Evolutionary conservation across 2,113 vertebrate genomes (phyloP).

Genomic region (Propithecus coquereli): DNA sequence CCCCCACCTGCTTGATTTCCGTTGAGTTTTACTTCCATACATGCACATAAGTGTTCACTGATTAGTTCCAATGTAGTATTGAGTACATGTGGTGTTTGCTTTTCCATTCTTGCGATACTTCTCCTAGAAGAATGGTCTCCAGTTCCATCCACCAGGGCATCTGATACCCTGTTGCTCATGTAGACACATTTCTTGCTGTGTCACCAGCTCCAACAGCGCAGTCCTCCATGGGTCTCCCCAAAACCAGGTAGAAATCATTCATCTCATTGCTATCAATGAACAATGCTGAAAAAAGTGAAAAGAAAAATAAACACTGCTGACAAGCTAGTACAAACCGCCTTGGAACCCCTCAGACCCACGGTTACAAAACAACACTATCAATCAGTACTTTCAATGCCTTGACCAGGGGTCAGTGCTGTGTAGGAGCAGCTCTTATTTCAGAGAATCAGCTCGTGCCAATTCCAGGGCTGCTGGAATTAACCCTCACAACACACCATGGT

Average conservation of each 20-base stretch:
- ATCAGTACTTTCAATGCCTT: not conserved
- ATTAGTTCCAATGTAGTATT: too few relatives aligned
- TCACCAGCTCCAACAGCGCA: not conserved
- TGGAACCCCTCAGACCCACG: not conserved
- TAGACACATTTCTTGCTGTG: not conserved
- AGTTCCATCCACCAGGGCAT: too few relatives aligned
- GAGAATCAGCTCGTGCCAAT: not conserved
- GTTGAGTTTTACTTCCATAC: too few relatives aligned
- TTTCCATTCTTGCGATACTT: too few relatives aligned
- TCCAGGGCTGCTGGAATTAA: not conserved
- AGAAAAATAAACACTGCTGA: not conserved
- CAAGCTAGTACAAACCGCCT: not conserved
- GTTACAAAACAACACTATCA: not conserved
- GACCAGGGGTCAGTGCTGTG: not conserved
- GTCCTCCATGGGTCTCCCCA: not conserved
- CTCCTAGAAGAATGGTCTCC: too few relatives aligned
- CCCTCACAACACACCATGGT: too few relatives aligned
- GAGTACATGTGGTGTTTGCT: too few relatives aligned
- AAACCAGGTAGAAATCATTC: not conserved
- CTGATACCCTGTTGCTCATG: not conserved
- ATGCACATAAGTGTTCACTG: too few relatives aligned
- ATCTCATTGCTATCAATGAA: not conserved
- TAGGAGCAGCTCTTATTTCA: not conserved
- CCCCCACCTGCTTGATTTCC: too few relatives aligned
- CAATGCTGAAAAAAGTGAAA: not conserved